Percentiles rank a stretch among this genome's conserved stretches.
phyloP scores from a whole-genome alignment of 1,140 invertebrate genomes.

The Bacillus rossius region DNA sequence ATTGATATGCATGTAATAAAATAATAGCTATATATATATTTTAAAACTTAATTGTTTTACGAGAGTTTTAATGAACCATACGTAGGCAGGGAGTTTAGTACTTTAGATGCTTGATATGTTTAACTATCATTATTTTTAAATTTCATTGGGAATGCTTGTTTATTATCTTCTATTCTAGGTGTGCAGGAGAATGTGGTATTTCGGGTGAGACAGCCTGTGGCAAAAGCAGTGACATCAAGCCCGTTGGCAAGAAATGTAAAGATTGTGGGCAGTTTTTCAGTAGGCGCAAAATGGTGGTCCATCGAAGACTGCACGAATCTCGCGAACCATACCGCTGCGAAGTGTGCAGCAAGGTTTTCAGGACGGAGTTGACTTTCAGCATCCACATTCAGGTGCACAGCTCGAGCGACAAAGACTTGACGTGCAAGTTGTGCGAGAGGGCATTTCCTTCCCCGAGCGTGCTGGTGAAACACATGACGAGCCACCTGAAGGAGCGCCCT shows the following conservation, averaged over 20 bases:
- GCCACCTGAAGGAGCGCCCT: conserved; percentile 44
- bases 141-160: too few relatives aligned
- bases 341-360: conserved; percentile 50
- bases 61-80: too few relatives aligned
- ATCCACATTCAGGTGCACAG: conserved; percentile 46
- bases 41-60: too few relatives aligned
- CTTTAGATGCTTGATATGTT: too few relatives aligned
- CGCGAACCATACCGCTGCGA: conserved; percentile 37
- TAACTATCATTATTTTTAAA: too few relatives aligned
- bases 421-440: conserved; percentile 64
- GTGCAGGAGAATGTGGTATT: too few relatives aligned
- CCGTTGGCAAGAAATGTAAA: neutral
- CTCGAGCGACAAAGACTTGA: conserved; percentile 34
- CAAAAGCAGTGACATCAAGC: neutral
- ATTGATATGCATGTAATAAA: too few relatives aligned
- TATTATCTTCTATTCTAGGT: too few relatives aligned
- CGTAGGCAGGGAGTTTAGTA: too few relatives aligned
- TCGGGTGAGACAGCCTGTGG: too few relatives aligned
- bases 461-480: conserved; percentile 38
- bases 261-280: neutral
- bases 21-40: too few relatives aligned
- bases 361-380: conserved; percentile 37
- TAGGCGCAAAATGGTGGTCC: neutral
- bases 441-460: conserved; percentile 38
- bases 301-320: neutral